Conservation (phyloP, 1,140 invertebrate genomes). For the Eubasilissa regina region DNA sequence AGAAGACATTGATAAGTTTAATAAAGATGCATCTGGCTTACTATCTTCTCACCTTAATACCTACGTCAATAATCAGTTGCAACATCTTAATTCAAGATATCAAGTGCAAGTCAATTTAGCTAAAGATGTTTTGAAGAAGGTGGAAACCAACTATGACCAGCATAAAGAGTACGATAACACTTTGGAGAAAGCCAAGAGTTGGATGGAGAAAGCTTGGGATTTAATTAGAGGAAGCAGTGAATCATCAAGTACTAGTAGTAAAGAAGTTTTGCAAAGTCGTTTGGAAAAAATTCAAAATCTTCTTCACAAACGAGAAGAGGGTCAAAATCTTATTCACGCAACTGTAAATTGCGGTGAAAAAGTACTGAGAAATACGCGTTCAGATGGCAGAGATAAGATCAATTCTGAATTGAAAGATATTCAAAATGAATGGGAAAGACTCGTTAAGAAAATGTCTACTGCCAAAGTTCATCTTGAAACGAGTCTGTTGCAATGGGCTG, state of each 20-base stretch:
- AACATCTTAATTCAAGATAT: constrained; percentile 92
- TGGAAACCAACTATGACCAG: constrained; percentile 91
- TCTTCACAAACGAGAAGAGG: constrained; percentile 88
- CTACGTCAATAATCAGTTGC: constrained; percentile 92
- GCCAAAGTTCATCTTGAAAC: constrained; percentile 95
- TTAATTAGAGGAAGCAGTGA: constrained; percentile 87
- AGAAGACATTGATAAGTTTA: constrained; percentile 88
- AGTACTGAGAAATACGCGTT: constrained; percentile 88
- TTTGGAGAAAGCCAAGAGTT: constrained; percentile 84
- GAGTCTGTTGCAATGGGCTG: constrained; percentile 94
- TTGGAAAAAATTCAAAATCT: constrained; percentile 88
- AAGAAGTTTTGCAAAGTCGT: constrained; percentile 87
- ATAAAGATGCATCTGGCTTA: constrained; percentile 82
- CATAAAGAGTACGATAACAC: constrained; percentile 89
- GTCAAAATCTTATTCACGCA: constrained; percentile 90
- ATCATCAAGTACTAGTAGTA: constrained; percentile 83
- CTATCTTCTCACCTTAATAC: constrained; percentile 90
- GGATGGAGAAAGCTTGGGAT: constrained; percentile 92
- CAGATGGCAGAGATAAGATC: constrained; percentile 91
- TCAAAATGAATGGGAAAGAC: constrained; percentile 93
- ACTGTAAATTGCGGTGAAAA: constrained; percentile 96
- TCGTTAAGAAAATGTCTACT: constrained; percentile 93
- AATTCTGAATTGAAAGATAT: constrained; percentile 91
- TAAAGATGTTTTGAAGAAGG: constrained; percentile 94
- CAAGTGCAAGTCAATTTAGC: constrained; percentile 92